Evolutionary conservation across 1,140 invertebrate species (phyloP), one percentile per base, ranked within the genome.

Genomic region (Halyomorpha halys): DNA sequence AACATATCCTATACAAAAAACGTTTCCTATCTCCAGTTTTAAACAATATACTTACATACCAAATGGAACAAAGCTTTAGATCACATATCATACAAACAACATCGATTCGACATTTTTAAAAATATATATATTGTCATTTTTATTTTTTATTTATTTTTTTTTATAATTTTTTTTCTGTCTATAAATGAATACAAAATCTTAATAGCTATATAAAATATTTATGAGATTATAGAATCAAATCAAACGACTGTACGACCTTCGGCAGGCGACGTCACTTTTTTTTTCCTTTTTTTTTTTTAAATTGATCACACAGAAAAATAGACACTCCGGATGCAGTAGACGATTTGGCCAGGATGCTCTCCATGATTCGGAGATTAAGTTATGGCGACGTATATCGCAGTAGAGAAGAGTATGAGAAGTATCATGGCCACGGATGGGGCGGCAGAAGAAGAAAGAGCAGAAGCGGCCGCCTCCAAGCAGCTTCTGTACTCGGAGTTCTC

Each of bases 391-490:
- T 19, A 49, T 5, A 21, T 16, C 3, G 47, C 47, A 1, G 19
- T 19, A 2, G n/a, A n/a, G 49, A 62, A 18, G 61, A 61, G 59
- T 18, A 59, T n/a, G 61, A 27, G 39, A 27, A 62, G n/a, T 14
- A 70, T 53, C 65, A 69, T 66, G 51, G 68, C 60, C 25, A 65
- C 65, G 15, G 69, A 21, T 6, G 69, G 56, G 21, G 16, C 49
- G 53, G 44, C 69, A 81, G 81, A 49, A 4, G 68, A 65, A 45
- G 83, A 81, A 25, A 87, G 73, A 39, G 85, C 85, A 69, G 82
- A 83, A 23, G 86, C 85, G 44, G 86, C 85, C 27, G 84, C 83
- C 66, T 86, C 83, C 62, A 87, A 78, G 72, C 87, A 91, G 53
- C 81, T 74, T 62, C 79, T 81, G 74, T 86, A 90, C 68, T 86